Conservation (phyloP, 2,797 vertebrate species). For the Pangasius mekongensis region DNA sequence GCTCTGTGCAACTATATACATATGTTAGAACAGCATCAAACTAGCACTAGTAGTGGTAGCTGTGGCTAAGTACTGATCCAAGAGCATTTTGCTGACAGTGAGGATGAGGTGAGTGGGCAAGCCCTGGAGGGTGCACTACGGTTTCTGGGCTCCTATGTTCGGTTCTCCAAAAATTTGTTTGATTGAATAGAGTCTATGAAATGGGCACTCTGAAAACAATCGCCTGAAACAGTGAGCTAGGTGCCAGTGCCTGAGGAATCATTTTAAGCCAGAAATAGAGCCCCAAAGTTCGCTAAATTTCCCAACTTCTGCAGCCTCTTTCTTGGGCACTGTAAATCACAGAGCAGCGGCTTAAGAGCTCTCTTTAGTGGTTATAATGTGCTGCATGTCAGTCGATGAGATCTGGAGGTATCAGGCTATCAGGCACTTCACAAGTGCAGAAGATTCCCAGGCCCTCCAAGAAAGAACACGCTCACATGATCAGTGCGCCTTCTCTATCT, state of each 20-base stretch:
- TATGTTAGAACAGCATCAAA: background rate
- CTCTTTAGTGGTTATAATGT: background rate
- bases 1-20: background rate
- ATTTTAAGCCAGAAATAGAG: background rate
- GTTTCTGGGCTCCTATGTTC: too few species aligned
- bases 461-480: background rate
- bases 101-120: too few species aligned
- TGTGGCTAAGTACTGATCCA: too few species aligned
- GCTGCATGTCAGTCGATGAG: too few species aligned
- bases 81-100: too few species aligned
- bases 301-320: background rate
- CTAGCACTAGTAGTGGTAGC: too few species aligned
- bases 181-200: too few species aligned
- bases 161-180: too few species aligned
- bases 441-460: background rate
- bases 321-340: background rate
- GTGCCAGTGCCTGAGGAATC: background rate
- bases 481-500: too few species aligned
- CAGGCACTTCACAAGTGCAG: too few species aligned
- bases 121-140: too few species aligned
- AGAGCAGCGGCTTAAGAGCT: background rate
- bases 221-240: background rate
- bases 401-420: too few species aligned
- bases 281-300: background rate
- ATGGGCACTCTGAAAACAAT: background rate